These are phyloP conservation scores for Chloebia gouldiae DNA, from an alignment of 2,113 vertebrate genomes.

Conservation along the genomic window DNA sequence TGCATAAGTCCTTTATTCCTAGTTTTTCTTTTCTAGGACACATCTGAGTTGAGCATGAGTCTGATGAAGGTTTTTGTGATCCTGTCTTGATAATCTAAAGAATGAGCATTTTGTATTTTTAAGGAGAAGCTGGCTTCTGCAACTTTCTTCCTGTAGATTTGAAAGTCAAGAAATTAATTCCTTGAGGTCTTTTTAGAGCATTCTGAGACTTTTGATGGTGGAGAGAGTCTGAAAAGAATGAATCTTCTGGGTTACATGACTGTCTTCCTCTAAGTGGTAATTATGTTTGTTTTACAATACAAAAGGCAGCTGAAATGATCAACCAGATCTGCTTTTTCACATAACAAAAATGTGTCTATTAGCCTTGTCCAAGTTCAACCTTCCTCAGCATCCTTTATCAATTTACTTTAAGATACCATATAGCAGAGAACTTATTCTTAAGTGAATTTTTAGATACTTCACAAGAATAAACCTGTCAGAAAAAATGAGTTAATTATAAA, in stretches of 20 bases:
- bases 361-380: neutral
- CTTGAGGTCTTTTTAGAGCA: neutral
- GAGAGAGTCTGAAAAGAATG: neutral
- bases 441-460: conserved; percentile 35
- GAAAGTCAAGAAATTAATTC: conserved; percentile 17
- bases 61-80: neutral
- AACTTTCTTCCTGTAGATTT: neutral
- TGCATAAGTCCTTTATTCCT: neutral
- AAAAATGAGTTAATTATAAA: conserved; percentile 45
- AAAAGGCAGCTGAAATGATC: conserved; percentile 1
- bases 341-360: neutral
- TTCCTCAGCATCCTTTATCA: neutral
- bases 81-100: neutral
- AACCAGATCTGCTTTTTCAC: neutral
- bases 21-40: neutral
- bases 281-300: neutral
- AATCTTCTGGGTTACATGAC: neutral
- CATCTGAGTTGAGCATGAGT: neutral
- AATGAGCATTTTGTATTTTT: neutral
- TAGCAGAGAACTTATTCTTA: neutral
- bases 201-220: neutral
- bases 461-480: conserved; percentile 36
- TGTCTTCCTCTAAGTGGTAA: conserved; percentile 7
- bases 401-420: neutral
- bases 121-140: neutral